Evolutionary conservation across 2,888 invertebrate genomes (phyloP), one percentile per base, ranked within the genome.

Genomic region (Hydriomena furcata): DNA sequence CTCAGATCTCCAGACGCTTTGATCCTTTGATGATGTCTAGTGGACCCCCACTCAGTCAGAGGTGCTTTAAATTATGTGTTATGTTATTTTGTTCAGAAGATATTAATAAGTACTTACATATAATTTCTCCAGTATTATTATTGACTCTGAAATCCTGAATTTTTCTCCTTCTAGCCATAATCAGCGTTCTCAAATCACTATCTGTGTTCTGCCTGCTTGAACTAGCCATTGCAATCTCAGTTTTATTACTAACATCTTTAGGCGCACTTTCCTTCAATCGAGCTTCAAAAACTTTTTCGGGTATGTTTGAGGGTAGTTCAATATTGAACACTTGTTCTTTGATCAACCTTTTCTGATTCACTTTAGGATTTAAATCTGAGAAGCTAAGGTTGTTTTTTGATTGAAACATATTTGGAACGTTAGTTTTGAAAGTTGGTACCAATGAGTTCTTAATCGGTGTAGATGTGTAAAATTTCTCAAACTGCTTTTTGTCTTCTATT

Each of bases 161-260:
- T 40, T 66, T 75, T 40, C 58, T 66, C 40, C 64, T 66, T 43
- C 74, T 79, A 1, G 71, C 69, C 17, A 69, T 27, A 30, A 84
- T 52, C 0, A 69, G n/a, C 8, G 61, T 60, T 49, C 83, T 68
- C 17, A 83, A 63, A 60, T 83, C 82, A 44, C 50, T 58, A 1
- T 10, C 12, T 34, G 2, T 12, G 8, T 30, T 40, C 21, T 21
- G 28, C 11, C 17, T 10, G 8, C 7, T 24, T 5, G 8, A 8
- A 7, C 11, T 21, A 7, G 36, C 13, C 11, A 11, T 27, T 3
- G 7, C 34, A 35, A 21, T 10, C 35, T 11, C 8, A 38, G 7
- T 17, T 1, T 25, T 32, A 47, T 23, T 27, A 2, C 5, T 2
- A 13, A 24, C 17, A 20, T 0, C 7, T 7, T 23, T 23, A 13